Percentiles rank a stretch among this genome's conserved stretches.
Evolutionary conservation across 2,888 invertebrate genomes (phyloP).

Genomic region (Cabera pusaria): DNA sequence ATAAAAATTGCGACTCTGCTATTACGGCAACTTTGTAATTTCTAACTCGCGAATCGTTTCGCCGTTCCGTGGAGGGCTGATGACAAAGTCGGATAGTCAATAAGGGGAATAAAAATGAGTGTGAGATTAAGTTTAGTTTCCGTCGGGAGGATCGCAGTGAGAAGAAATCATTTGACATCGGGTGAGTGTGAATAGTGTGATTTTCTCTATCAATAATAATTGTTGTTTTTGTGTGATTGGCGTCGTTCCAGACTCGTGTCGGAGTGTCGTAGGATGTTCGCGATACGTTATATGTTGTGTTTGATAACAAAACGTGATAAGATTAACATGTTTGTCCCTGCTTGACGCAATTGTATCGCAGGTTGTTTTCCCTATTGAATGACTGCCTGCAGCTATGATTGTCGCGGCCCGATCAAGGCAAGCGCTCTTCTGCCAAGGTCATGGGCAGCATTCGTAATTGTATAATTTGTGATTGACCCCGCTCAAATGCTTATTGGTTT

Average conservation of each 20-base stretch:
- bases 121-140: slow-evolving; percentile 78
- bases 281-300: slow-evolving; percentile 49
- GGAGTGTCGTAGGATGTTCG: slow-evolving; percentile 34
- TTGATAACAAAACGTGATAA: slow-evolving; percentile 69
- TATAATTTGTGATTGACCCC: slow-evolving; percentile 21
- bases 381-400: slow-evolving; percentile 9
- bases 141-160: slow-evolving; percentile 73
- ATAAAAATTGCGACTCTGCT: slow-evolving; percentile 71
- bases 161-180: slow-evolving; percentile 73
- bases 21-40: slow-evolving; percentile 55
- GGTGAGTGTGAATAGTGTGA: slow-evolving; percentile 70
- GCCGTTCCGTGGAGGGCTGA: slow-evolving; percentile 60
- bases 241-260: slow-evolving; percentile 60
- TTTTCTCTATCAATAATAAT: slow-evolving; percentile 38
- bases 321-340: slow-evolving; percentile 37
- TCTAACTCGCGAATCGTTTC: slow-evolving; percentile 52
- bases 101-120: slow-evolving; percentile 68
- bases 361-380: slow-evolving; percentile 20
- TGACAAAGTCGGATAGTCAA: slow-evolving; percentile 62
- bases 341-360: slow-evolving; percentile 27
- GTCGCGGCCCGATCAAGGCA: slow-evolving; percentile 18
- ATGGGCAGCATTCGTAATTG: slow-evolving; percentile 24
- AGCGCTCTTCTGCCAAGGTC: slow-evolving; percentile 31
- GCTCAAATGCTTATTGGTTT: slow-evolving; percentile 18
- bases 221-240: slow-evolving; percentile 59